Percentiles rank a stretch among this genome's conserved stretches.
phyloP scores from a whole-genome alignment of 2,113 vertebrate species.

The Aspiorhynchus laticeps region DNA sequence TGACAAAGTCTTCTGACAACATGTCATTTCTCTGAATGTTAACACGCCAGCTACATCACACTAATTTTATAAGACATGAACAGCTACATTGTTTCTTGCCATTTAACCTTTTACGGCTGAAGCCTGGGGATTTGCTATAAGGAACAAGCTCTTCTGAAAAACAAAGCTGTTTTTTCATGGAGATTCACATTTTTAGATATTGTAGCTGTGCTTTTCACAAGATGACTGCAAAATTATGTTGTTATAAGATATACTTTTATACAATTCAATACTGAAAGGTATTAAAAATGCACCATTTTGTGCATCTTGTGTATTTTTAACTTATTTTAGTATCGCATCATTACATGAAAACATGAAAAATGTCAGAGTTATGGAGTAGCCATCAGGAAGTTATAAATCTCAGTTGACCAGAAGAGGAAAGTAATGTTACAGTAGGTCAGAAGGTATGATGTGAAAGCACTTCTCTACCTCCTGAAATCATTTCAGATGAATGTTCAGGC shows the following conservation, averaged over 20 bases:
- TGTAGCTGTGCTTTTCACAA: not conserved
- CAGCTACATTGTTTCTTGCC: not conserved
- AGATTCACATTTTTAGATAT: not conserved
- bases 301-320: not conserved
- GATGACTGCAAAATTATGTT: not conserved
- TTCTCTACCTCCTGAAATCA: not conserved
- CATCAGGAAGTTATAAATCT: not conserved
- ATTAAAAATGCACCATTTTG: not conserved
- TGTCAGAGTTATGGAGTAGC: not conserved
- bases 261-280: not conserved
- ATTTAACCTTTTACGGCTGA: not conserved
- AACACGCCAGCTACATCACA: not conserved
- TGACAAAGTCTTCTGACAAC: not conserved
- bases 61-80: not conserved
- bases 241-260: not conserved
- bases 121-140: not conserved
- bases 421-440: not conserved
- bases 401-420: not conserved
- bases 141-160: not conserved
- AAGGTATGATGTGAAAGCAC: not conserved
- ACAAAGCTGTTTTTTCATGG: not conserved
- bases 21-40: slow-evolving; percentile 1
- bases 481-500: not conserved
- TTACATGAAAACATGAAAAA: not conserved
- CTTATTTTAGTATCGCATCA: not conserved